A percentile compares a stretch with the other conserved stretches of the same genome.
phyloP scores from a whole-genome alignment of 2,888 invertebrate species.

The Eurois occulta region DNA sequence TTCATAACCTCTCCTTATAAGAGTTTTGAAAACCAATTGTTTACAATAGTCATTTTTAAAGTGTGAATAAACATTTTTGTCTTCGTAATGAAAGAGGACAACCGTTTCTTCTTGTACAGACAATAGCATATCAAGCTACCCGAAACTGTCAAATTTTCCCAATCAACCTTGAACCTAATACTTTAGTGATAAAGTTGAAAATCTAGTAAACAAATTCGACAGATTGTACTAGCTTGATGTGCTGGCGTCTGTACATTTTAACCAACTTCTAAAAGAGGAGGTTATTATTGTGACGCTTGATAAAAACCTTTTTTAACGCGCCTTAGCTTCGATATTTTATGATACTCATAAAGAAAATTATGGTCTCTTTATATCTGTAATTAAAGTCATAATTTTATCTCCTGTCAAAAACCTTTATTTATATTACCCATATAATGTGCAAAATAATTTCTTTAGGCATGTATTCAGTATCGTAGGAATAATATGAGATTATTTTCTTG shows the following conservation, averaged over 20 bases:
- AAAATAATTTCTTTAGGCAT: not conserved
- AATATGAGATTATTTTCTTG: not conserved
- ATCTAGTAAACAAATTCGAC: no score
- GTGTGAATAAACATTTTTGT: not conserved
- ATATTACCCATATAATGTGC: constrained; percentile 6
- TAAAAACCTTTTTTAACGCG: not conserved
- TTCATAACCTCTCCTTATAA: no score
- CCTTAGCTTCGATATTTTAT: constrained; percentile 18
- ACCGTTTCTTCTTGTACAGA: not conserved
- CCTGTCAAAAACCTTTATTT: constrained; percentile 1
- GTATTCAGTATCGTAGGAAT: not conserved
- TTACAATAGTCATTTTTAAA: not conserved
- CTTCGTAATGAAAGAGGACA: not conserved
- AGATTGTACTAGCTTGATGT: no score
- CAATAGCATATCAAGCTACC: no score
- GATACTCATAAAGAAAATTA: constrained; percentile 15
- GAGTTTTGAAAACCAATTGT: not conserved
- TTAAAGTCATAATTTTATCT: constrained; percentile 40
- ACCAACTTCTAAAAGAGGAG: not conserved
- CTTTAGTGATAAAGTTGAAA: no score
- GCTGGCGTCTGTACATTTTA: no score
- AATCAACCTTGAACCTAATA: no score
- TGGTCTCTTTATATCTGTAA: constrained; percentile 13
- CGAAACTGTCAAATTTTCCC: no score
- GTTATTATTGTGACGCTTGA: not conserved